Conservation (phyloP, 2,113 vertebrate genomes). For the Paramisgurnus dabryanus region DNA sequence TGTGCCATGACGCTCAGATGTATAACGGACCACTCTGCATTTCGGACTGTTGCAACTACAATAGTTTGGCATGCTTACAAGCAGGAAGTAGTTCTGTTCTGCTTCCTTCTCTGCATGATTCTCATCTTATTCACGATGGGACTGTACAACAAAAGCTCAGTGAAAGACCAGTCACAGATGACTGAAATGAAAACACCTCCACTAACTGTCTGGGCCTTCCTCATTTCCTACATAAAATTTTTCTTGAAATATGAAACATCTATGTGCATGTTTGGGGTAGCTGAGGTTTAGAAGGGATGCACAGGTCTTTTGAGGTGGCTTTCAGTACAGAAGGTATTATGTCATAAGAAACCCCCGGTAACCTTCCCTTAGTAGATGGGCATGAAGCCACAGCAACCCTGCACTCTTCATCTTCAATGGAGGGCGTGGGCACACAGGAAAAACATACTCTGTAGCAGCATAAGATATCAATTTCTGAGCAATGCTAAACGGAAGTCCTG, state of each 20-base stretch:
- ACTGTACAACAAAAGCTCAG: neutral
- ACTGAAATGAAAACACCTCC: neutral
- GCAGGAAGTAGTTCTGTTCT: slow-evolving; percentile 3
- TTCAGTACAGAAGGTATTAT: neutral
- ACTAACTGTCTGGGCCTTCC: neutral
- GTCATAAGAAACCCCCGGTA: slow-evolving; percentile 26
- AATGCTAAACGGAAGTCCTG: slow-evolving; percentile 33
- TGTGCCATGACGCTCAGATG: neutral
- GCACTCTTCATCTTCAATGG: slow-evolving; percentile 18
- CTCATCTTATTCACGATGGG: slow-evolving; percentile 1
- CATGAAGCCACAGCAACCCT: slow-evolving; percentile 19
- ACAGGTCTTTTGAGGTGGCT: slow-evolving; percentile 26
- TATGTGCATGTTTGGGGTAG: slow-evolving; percentile 11
- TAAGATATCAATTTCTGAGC: slow-evolving; percentile 27
- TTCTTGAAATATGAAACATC: neutral
- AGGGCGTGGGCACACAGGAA: slow-evolving; percentile 41
- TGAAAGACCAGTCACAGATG: neutral
- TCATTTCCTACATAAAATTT: neutral
- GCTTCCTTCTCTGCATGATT: neutral
- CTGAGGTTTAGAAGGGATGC: neutral
- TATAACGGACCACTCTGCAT: neutral
- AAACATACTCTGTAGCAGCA: neutral
- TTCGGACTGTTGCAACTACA: neutral
- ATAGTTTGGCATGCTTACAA: neutral
- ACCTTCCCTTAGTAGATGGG: slow-evolving; percentile 10